Percentiles rank a stretch among this genome's conserved stretches.
These are phyloP conservation scores for Hydrolagus affinis DNA, from an alignment of 2,113 vertebrate genomes.

Conservation along the genomic window DNA sequence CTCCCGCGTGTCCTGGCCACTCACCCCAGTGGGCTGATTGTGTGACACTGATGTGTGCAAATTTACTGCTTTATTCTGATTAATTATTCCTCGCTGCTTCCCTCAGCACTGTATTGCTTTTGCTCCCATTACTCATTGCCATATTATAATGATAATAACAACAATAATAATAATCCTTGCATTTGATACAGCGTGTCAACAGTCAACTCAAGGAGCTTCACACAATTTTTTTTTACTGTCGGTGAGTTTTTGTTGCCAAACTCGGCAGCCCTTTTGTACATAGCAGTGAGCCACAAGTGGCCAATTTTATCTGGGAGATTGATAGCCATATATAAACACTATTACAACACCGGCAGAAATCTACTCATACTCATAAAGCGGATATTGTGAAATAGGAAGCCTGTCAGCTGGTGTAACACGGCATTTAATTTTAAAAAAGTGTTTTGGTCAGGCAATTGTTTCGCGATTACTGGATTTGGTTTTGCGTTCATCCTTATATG, in stretches of 20 bases:
- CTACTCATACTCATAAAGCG: neutral
- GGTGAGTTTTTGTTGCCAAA: no score
- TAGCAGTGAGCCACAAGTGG: no score
- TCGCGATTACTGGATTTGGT: neutral
- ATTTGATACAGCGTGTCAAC: no score
- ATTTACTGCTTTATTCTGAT: neutral
- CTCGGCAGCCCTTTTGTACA: no score
- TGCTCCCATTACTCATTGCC: neutral
- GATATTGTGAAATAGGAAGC: neutral
- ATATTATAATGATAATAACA: neutral
- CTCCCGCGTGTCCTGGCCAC: no score
- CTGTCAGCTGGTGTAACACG: neutral
- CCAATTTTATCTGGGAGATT: no score
- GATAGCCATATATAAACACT: neutral
- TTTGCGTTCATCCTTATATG: neutral
- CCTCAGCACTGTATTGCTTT: neutral
- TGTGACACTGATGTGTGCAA: no score
- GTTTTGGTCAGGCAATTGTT: neutral
- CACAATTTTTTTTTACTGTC: no score
- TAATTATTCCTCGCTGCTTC: neutral
- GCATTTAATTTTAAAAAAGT: conserved; percentile 14
- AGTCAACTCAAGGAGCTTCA: no score
- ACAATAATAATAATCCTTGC: no score
- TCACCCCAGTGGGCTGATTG: no score
- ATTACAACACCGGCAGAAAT: neutral